These are phyloP conservation scores for Anoplophora glabripennis DNA, from an alignment of 1,140 invertebrate species.

Conservation along the genomic window DNA sequence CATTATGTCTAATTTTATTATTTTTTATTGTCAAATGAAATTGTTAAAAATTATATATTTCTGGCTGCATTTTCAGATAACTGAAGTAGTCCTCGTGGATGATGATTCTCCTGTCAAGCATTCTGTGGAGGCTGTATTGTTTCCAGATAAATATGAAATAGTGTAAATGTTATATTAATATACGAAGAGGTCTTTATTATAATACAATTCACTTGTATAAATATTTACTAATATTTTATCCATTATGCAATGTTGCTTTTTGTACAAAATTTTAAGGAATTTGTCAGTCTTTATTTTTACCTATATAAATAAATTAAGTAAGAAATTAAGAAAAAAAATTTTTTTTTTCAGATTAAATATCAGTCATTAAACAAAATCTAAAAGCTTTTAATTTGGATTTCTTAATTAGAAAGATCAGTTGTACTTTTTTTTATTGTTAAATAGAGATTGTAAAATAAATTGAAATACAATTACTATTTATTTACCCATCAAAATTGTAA, in stretches of 20 bases:
- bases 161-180: slow-evolving; percentile 57
- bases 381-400: too few species aligned
- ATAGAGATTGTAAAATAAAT: too few species aligned
- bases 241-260: slow-evolving; percentile 32
- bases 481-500: too few species aligned
- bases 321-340: slow-evolving; percentile 3
- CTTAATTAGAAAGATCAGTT: too few species aligned
- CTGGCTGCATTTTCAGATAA: slow-evolving; percentile 64
- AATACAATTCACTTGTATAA: slow-evolving; percentile 22
- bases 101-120: slow-evolving; percentile 78
- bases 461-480: too few species aligned
- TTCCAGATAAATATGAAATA: slow-evolving; percentile 93
- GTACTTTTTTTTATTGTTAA: too few species aligned
- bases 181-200: background rate
- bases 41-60: too few species aligned
- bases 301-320: slow-evolving; percentile 28
- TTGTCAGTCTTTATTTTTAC: slow-evolving; percentile 33
- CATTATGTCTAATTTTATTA: too few species aligned
- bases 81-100: slow-evolving; percentile 77
- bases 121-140: slow-evolving; percentile 81
- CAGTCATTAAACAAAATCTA: too few species aligned
- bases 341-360: too few species aligned
- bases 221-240: slow-evolving; percentile 33
- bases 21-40: too few species aligned
- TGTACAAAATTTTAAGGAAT: slow-evolving; percentile 36